Base-by-base conservation (phyloP, 2,888 invertebrate genomes). In the Agrypnus murinus region DNA sequence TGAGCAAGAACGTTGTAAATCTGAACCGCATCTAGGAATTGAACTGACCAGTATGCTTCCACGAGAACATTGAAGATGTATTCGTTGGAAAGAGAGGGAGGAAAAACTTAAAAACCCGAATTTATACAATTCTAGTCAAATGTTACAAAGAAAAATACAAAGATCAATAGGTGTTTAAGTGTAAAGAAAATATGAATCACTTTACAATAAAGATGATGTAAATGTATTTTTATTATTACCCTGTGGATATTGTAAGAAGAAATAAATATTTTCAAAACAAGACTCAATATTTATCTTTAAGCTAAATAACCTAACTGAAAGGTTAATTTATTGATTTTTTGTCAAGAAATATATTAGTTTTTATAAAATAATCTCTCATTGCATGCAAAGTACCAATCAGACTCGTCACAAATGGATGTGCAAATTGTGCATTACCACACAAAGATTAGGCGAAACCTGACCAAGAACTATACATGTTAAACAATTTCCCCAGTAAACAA, bases 31-130 rank as follows among this genome's bases (percentile, higher is more conserved):
- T 46, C 72, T 76, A 19, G 74, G 77, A 10, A 80, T 81, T 43
- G 83, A 83, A 76, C 80, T 80, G 77, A 78, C 78, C 5, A 76
- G 73, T 45, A 81, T 81, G 78, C 69, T 80, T 34, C 70, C 62
- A 15, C 34, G 36, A 7, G 55, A 60, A 43, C 57, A 71, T 34
- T 71, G 45, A 53, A 12, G 8, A 3, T 43, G 2, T n/a, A n/a
- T n/a, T n/a, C n/a, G n/a, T n/a, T n/a, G n/a, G 36, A 48, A 48
- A n/a, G 7, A 25, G n/a, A 38, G 2, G n/a, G 38, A n/a, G 12
- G 2, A 38, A 10, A 7, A 38, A 34, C 17, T 34, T 55, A 14
- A 55, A 5, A 55, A 55, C 10, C 55, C 55, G 55, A 55, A 55
- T 55, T 55, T 55, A 55, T 15, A 43, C 43, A 58, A 58, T 58